phyloP scores from a whole-genome alignment of 2,113 vertebrate species.

The Saguinus midas region DNA sequence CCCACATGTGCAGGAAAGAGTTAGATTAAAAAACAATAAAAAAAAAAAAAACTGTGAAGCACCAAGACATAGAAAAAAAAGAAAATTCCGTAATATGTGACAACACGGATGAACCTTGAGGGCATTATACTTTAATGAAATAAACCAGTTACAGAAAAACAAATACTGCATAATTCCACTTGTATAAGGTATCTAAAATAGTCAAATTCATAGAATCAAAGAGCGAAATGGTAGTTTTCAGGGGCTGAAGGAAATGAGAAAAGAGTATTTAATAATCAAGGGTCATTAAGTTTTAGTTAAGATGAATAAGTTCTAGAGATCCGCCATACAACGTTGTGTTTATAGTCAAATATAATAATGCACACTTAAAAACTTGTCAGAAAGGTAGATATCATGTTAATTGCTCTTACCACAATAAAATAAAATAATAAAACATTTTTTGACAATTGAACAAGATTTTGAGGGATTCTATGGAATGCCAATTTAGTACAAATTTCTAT shows the following conservation, averaged over 20 bases:
- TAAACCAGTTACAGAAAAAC: neutral
- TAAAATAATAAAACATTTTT: neutral
- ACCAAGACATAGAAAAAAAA: neutral
- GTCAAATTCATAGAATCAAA: neutral
- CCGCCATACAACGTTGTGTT: neutral
- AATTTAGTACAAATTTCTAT: neutral
- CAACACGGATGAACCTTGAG: neutral
- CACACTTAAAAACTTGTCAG: neutral
- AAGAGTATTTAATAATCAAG: neutral
- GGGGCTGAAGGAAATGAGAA: neutral
- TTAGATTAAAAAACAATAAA: neutral
- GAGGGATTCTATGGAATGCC: neutral
- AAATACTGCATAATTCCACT: neutral
- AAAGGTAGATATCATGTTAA: neutral
- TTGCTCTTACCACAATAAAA: neutral
- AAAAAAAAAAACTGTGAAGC: neutral
- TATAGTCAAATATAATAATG: neutral
- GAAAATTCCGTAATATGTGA: neutral
- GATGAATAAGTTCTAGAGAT: neutral
- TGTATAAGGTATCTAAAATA: neutral
- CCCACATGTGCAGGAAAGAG: neutral
- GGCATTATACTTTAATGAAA: neutral
- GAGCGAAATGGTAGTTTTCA: too few species aligned
- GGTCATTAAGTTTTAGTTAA: neutral
- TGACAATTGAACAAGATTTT: neutral